Conservation (phyloP, 2,797 vertebrate species). For the Synanceia verrucosa region DNA sequence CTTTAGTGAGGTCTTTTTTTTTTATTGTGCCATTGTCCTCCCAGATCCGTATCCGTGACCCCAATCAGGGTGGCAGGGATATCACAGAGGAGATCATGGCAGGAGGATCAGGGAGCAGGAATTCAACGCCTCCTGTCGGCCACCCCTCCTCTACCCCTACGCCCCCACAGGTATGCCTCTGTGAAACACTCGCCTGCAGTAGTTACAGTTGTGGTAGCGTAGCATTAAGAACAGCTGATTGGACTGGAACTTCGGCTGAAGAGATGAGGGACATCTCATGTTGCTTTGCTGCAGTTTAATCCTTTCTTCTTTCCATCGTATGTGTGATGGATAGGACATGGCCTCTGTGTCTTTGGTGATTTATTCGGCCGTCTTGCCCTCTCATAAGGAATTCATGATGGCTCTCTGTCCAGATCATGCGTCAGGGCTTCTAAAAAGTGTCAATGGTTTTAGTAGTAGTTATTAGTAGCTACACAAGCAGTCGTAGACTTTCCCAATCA, state of each 20-base stretch:
- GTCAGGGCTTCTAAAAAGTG: neutral
- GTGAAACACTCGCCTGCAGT: neutral
- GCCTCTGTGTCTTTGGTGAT: neutral
- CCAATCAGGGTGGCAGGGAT: constrained; percentile 97
- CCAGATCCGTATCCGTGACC: constrained; percentile 98
- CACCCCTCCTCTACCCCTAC: constrained; percentile 91
- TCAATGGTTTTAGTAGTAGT: too few species aligned
- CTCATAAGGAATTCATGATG: constrained; percentile 26
- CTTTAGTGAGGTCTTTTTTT: constrained; percentile 73
- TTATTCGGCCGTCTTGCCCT: constrained; percentile 8
- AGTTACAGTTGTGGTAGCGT: neutral
- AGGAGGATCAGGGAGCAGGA: constrained; percentile 84
- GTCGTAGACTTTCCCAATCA: too few species aligned
- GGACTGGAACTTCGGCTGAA: neutral
- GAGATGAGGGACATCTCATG: constrained; percentile 16
- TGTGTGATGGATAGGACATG: neutral
- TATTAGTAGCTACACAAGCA: neutral
- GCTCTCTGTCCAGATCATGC: constrained; percentile 5
- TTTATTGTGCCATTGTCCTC: constrained; percentile 69
- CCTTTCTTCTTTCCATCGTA: constrained; percentile 5
- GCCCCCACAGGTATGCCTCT: constrained; percentile 89
- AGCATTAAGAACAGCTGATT: constrained; percentile 12
- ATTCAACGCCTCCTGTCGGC: constrained; percentile 83
- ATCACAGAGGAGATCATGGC: constrained; percentile 99
- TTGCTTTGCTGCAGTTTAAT: constrained; percentile 31